Evolutionary conservation across 2,113 vertebrate genomes (phyloP), one percentile per base, ranked within the genome.

Genomic region (Hemichromis elongatus): DNA sequence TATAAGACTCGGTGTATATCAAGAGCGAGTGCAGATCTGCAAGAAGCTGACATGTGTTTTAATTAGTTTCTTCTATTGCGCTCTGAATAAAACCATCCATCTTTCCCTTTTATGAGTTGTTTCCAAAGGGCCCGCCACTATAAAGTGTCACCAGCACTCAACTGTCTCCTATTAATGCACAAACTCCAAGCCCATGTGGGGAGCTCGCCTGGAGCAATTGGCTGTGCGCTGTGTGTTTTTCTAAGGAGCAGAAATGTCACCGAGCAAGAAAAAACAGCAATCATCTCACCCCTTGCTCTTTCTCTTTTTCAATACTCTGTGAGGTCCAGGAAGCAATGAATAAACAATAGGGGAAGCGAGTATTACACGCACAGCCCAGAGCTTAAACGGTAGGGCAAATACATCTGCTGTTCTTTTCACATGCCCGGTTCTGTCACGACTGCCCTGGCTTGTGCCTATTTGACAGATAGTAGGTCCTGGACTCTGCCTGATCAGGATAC

Each of bases 381-480:
- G 80, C 61, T 56, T 85, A 85, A 91, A 92, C 77, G 57, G 73
- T 79, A 59, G 45, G 66, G 37, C 19, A 75, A 52, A 75, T 52
- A 50, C 18, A 30, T 19, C 45, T 33, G 7, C 35, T 81, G 66
- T 75, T 66, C 83, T 40, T 37, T 86, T 35, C 86, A 80, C 77
- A 45, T 47, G 37, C 70, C 63, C 57, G 9, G 24, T 21, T 82
- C 16, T 7, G 59, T 78, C 56, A 79, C 10, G 16, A 37, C 28
- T 30, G 1, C 70, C 42, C 53, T 73, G 57, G 73, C 56, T 82
- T 26, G 33, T 59, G 55, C 30, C 53, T 66, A 19, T 88, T 90
- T 92, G 87, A 90, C 92, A 91, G 93, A 91, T 89, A 83, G 80
- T 57, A 92, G 90, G 93, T 88, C 85, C 90, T 88, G 30, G 37